Evolutionary conservation across 1,140 invertebrate species (phyloP).

Genomic region (Drosophila busckii): DNA sequence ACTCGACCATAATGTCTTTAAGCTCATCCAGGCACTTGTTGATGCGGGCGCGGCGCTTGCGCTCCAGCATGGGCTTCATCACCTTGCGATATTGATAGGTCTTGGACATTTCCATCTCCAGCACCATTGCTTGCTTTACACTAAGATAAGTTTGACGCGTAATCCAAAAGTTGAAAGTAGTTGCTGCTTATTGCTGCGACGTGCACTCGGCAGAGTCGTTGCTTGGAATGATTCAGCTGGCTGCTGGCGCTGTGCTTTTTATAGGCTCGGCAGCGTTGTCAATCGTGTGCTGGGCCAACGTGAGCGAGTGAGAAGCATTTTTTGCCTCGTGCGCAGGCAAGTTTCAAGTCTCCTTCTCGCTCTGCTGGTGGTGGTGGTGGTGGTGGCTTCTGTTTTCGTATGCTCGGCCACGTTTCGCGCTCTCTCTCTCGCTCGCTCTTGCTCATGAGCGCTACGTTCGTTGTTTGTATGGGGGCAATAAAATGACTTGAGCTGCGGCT

Average conservation of each 20-base stretch:
- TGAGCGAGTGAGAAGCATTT: slow-evolving; percentile 59
- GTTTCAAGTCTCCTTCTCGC: slow-evolving; percentile 20
- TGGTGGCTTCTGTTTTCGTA: slow-evolving; percentile 73
- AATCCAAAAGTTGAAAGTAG: slow-evolving; percentile 43
- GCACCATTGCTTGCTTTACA: slow-evolving; percentile 59
- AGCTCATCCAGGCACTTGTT: slow-evolving; percentile 92
- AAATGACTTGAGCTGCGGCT: slow-evolving; percentile 74
- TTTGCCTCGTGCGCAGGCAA: slow-evolving; percentile 67
- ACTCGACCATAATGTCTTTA: slow-evolving; percentile 87
- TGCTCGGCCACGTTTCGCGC: slow-evolving; percentile 27
- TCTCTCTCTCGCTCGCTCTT: slow-evolving; percentile 14
- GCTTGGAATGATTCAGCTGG: slow-evolving; percentile 73
- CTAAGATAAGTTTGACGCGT: slow-evolving; percentile 37
- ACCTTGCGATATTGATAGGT: slow-evolving; percentile 83
- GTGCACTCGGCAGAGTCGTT: slow-evolving; percentile 45
- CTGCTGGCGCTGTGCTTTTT: slow-evolving; percentile 52
- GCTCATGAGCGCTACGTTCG: slow-evolving; percentile 3
- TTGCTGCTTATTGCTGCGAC: slow-evolving; percentile 24
- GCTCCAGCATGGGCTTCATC: slow-evolving; percentile 91
- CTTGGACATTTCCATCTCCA: slow-evolving; percentile 80
- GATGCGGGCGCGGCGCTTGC: slow-evolving; percentile 92
- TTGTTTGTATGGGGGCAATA: slow-evolving; percentile 59
- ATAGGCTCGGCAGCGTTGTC: slow-evolving; percentile 46
- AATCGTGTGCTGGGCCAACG: background rate
- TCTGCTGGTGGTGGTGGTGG: slow-evolving; percentile 29